phyloP scores from a whole-genome alignment of 1,140 invertebrate genomes.

The Colletes gigas region DNA sequence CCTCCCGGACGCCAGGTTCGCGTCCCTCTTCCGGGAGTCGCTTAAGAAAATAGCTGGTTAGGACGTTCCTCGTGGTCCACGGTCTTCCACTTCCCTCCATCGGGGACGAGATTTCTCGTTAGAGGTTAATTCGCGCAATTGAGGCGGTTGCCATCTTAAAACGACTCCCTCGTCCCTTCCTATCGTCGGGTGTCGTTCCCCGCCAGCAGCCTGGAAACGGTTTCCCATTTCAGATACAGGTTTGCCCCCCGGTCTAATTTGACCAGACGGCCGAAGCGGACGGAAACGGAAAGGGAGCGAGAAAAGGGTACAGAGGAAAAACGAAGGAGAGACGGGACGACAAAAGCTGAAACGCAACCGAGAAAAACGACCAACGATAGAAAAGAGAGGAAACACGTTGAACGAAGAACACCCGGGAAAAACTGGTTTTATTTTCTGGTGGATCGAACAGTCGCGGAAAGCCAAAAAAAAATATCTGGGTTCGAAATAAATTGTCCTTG shows the following conservation, averaged over 20 bases:
- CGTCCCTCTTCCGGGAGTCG: background rate
- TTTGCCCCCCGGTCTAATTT: conserved; percentile 47
- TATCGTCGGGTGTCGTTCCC: background rate
- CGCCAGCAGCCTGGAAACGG: conserved; percentile 35
- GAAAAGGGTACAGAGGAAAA: conserved; percentile 23
- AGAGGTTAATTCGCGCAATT: conserved; percentile 75
- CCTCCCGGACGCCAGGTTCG: background rate
- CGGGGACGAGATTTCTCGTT: conserved; percentile 72
- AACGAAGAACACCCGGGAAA: background rate
- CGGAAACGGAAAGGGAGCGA: conserved; percentile 42
- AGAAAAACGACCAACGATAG: background rate
- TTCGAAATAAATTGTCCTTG: no score
- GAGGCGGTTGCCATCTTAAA: conserved; percentile 72
- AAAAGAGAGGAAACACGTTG: background rate
- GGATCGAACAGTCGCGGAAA: background rate
- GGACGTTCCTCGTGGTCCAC: conserved; percentile 33
- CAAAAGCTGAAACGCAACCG: background rate
- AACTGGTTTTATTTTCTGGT: background rate
- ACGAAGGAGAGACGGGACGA: conserved; percentile 12
- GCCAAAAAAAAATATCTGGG: no score
- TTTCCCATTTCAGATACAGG: conserved; percentile 56
- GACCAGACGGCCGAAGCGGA: conserved; percentile 48
- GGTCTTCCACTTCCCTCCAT: conserved; percentile 48
- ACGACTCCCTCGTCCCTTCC: conserved; percentile 43
- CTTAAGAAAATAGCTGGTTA: conserved; percentile 46